Conservation (phyloP, 2,113 vertebrate genomes). For the Oxygymnocypris stewartii region DNA sequence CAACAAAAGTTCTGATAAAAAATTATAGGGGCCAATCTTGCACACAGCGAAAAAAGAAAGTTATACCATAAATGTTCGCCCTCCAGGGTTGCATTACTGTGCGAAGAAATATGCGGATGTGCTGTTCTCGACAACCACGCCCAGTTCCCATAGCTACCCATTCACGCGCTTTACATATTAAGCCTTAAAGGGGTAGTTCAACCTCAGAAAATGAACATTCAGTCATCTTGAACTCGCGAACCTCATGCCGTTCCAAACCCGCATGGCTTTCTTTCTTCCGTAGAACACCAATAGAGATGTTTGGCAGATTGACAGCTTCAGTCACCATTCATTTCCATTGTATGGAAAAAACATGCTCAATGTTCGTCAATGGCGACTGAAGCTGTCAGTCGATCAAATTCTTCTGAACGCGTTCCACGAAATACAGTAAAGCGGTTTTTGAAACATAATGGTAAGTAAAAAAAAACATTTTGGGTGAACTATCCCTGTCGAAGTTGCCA, state of each 20-base stretch:
- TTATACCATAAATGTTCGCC: background rate
- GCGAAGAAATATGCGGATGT: constrained; percentile 55
- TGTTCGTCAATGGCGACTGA: background rate
- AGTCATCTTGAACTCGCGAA: background rate
- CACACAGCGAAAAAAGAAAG: background rate
- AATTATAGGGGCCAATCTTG: background rate
- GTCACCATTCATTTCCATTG: background rate
- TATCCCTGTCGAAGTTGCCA: background rate
- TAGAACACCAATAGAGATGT: background rate
- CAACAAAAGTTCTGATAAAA: background rate
- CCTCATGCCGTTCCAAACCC: background rate
- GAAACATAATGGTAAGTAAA: background rate
- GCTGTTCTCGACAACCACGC: constrained; percentile 52
- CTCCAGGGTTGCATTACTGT: constrained; percentile 2
- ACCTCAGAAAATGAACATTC: background rate
- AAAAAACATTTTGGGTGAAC: background rate
- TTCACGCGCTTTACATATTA: constrained; percentile 10
- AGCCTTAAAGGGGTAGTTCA: background rate
- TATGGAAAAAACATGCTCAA: background rate
- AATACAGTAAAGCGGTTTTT: background rate
- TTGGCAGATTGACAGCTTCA: background rate
- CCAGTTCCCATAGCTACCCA: constrained; percentile 47
- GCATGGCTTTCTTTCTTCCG: background rate
- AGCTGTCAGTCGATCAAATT: background rate
- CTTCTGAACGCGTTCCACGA: background rate